phyloP scores from a whole-genome alignment of 2,888 invertebrate genomes.

The Platycnemis pennipes region DNA sequence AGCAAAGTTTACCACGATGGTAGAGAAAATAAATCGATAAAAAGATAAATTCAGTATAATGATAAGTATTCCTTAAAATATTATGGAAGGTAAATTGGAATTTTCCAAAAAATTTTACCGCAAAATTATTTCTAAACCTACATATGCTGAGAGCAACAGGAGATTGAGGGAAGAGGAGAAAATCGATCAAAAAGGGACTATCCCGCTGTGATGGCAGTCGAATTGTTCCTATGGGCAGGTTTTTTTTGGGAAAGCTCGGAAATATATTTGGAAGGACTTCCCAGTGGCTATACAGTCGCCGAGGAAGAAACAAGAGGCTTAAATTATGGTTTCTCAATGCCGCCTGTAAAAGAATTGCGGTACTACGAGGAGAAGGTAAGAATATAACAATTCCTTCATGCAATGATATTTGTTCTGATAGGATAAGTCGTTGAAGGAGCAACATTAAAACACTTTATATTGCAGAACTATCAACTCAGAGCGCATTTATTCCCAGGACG shows the following conservation, averaged over 20 bases:
- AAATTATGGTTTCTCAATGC: neutral
- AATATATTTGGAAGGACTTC: constrained; percentile 59
- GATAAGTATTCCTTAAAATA: too few species aligned
- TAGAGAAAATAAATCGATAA: too few species aligned
- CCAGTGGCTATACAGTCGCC: constrained; percentile 32
- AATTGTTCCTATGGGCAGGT: constrained; percentile 67
- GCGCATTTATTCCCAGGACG: constrained; percentile 87
- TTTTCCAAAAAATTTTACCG: neutral
- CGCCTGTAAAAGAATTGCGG: neutral
- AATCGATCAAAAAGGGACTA: constrained; percentile 76
- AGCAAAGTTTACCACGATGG: too few species aligned
- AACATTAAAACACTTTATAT: constrained; percentile 66
- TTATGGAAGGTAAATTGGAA: neutral
- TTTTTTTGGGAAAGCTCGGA: neutral
- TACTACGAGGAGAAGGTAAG: constrained; percentile 17
- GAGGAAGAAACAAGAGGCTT: constrained; percentile 57
- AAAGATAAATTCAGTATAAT: too few species aligned
- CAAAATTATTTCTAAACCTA: neutral
- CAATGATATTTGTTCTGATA: neutral
- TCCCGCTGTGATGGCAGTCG: constrained; percentile 75
- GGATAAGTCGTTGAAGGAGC: too few species aligned
- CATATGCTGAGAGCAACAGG: neutral
- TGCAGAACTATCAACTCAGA: constrained; percentile 82
- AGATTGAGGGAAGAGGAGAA: constrained; percentile 74
- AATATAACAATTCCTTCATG: neutral